Percentiles rank a stretch among this genome's conserved stretches.
Evolutionary conservation across 1,140 invertebrate species (phyloP).

Genomic region (Lepidurus apus): DNA sequence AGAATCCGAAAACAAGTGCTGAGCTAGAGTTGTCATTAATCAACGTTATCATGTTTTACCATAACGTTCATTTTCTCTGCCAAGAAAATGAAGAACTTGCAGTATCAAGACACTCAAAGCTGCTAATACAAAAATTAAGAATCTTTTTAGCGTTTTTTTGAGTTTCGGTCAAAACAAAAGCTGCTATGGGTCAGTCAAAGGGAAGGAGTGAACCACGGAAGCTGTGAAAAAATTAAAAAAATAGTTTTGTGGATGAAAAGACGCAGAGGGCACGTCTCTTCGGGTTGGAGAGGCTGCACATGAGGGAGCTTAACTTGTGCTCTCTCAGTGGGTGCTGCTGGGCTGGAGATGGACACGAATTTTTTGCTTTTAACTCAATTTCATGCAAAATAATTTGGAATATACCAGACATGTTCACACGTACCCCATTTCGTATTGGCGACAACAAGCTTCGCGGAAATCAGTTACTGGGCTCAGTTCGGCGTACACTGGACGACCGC

Average conservation of each 20-base stretch:
- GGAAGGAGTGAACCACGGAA: constrained; percentile 5
- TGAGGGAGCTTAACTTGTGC: constrained; percentile 26
- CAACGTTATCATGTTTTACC: neutral
- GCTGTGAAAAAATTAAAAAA: constrained; percentile 27
- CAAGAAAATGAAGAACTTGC: neutral
- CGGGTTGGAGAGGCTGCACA: neutral
- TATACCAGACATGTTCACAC: constrained; percentile 32
- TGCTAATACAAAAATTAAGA: neutral
- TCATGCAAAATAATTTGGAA: constrained; percentile 15
- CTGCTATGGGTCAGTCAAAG: neutral
- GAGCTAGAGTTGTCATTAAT: constrained; percentile 14
- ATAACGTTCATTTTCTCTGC: constrained; percentile 7
- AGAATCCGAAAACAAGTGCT: neutral
- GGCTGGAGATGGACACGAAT: constrained; percentile 7
- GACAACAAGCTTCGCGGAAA: constrained; percentile 96
- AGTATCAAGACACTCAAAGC: neutral
- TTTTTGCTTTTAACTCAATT: neutral
- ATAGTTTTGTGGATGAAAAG: neutral
- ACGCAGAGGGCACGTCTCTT: constrained; percentile 25
- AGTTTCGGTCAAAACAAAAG: constrained; percentile 5
- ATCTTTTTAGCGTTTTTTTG: neutral
- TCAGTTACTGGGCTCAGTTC: constrained; percentile 98
- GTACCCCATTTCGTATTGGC: constrained; percentile 97
- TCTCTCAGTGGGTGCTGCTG: constrained; percentile 27
- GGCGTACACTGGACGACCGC: constrained; percentile 94